A percentile compares a stretch with the other conserved stretches of the same genome.
phyloP scores from a whole-genome alignment of 2,888 invertebrate genomes.

The Torymus auratus region DNA sequence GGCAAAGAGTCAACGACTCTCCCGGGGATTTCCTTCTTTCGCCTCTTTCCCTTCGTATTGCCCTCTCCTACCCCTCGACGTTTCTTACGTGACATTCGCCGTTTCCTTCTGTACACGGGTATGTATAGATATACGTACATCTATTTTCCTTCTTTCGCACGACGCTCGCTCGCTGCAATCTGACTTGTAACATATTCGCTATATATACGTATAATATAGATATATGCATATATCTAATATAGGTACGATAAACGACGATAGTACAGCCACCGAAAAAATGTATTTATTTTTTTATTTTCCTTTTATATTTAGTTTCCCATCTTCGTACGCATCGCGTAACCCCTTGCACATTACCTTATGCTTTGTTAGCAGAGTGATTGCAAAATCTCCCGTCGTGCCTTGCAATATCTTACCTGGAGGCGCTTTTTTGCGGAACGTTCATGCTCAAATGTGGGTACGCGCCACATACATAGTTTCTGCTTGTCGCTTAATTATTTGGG shows the following conservation, averaged over 20 bases:
- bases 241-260: constrained; percentile 72
- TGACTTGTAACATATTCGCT: constrained; percentile 59
- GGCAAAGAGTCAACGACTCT: constrained; percentile 31
- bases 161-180: constrained; percentile 53
- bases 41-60: background rate
- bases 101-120: background rate
- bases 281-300: constrained; percentile 48
- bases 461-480: constrained; percentile 60
- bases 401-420: background rate
- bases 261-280: constrained; percentile 67
- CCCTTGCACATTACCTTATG: background rate
- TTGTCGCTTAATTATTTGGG: constrained; percentile 40
- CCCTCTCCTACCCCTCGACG: background rate
- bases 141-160: constrained; percentile 11
- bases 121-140: background rate
- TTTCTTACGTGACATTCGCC: constrained; percentile 16
- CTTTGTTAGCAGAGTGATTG: constrained; percentile 67
- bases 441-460: background rate
- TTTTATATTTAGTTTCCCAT: constrained; percentile 44
- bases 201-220: constrained; percentile 42
- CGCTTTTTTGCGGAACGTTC: background rate
- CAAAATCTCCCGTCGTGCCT: constrained; percentile 62
- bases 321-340: constrained; percentile 34
- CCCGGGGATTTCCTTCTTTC: constrained; percentile 15
- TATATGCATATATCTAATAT: constrained; percentile 62